Evolutionary conservation across 2,797 vertebrate genomes (phyloP).

Genomic region (Echeneis naucrates): DNA sequence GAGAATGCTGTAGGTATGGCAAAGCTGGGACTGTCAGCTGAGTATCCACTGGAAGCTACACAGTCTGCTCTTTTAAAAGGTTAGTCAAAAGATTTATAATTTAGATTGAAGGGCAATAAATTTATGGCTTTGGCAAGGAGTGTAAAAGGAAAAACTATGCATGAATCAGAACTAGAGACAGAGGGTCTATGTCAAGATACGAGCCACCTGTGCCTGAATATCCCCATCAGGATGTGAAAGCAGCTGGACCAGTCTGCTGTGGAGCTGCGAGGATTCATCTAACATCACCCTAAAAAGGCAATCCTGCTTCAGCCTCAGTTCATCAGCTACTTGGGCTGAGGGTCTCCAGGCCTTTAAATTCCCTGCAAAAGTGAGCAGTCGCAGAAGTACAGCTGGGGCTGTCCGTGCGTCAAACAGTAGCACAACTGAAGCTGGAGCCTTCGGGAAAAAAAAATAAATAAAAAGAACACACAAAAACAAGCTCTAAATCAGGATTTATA

Average conservation of each 20-base stretch:
- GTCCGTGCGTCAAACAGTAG: slow-evolving; percentile 86
- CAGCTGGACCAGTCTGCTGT: slow-evolving; percentile 87
- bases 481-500: background rate
- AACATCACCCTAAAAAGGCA: slow-evolving; percentile 89
- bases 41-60: slow-evolving; percentile 23
- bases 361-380: slow-evolving; percentile 87
- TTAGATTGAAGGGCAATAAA: slow-evolving; percentile 24
- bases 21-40: slow-evolving; percentile 1
- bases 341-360: slow-evolving; percentile 88
- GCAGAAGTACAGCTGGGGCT: slow-evolving; percentile 87
- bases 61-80: slow-evolving; percentile 14
- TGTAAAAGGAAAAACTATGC: slow-evolving; percentile 45
- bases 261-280: slow-evolving; percentile 85
- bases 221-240: slow-evolving; percentile 87
- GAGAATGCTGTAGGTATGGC: slow-evolving; percentile 9
- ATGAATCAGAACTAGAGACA: slow-evolving; percentile 6
- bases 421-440: slow-evolving; percentile 89
- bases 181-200: slow-evolving; percentile 82
- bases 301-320: slow-evolving; percentile 81
- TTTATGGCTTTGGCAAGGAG: slow-evolving; percentile 51
- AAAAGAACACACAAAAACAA: slow-evolving; percentile 10
- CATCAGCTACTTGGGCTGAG: slow-evolving; percentile 70
- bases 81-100: slow-evolving; percentile 25
- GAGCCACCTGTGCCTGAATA: slow-evolving; percentile 89
- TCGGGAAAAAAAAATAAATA: too few species aligned